Evolutionary conservation across 2,113 vertebrate species (phyloP).

Genomic region (Notothenia coriiceps): DNA sequence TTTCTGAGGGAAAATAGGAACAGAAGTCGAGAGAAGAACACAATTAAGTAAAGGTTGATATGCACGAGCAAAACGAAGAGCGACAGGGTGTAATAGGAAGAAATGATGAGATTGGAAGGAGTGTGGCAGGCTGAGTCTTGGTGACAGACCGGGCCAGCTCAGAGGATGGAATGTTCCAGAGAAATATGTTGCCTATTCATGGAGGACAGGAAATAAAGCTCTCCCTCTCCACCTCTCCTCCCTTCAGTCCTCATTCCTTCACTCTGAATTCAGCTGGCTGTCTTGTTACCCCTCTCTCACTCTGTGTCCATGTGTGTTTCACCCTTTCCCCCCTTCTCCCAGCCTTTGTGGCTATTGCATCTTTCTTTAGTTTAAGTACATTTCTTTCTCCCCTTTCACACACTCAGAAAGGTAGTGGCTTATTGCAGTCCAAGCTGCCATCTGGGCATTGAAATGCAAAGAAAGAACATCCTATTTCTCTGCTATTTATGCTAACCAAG

Average conservation of each 20-base stretch:
- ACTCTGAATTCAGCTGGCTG: slow-evolving; percentile 41
- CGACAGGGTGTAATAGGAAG: slow-evolving; percentile 24
- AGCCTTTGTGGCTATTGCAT: slow-evolving; percentile 31
- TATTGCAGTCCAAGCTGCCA: slow-evolving; percentile 44
- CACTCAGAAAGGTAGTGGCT: slow-evolving; percentile 32
- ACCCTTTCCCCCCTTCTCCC: background rate
- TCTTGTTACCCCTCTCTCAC: slow-evolving; percentile 26
- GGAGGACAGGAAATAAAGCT: slow-evolving; percentile 76
- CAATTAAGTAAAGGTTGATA: background rate
- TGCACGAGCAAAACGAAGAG: background rate
- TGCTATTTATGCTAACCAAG: slow-evolving; percentile 6
- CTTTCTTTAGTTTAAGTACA: slow-evolving; percentile 38
- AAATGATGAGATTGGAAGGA: slow-evolving; percentile 60
- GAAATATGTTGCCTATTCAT: slow-evolving; percentile 79
- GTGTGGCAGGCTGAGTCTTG: slow-evolving; percentile 68
- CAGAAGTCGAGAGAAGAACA: background rate
- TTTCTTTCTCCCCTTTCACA: slow-evolving; percentile 43
- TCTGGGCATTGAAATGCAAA: slow-evolving; percentile 32
- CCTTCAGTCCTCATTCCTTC: slow-evolving; percentile 30
- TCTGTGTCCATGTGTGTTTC: background rate
- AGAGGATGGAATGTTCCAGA: slow-evolving; percentile 78
- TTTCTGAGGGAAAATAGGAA: background rate
- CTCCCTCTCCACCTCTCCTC: slow-evolving; percentile 29
- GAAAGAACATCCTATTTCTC: background rate
- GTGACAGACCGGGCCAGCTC: slow-evolving; percentile 71